Percentiles rank a stretch among this genome's conserved stretches.
These are phyloP conservation scores for Camponotus fellah DNA, from an alignment of 2,888 invertebrate genomes.

Conservation along the genomic window DNA sequence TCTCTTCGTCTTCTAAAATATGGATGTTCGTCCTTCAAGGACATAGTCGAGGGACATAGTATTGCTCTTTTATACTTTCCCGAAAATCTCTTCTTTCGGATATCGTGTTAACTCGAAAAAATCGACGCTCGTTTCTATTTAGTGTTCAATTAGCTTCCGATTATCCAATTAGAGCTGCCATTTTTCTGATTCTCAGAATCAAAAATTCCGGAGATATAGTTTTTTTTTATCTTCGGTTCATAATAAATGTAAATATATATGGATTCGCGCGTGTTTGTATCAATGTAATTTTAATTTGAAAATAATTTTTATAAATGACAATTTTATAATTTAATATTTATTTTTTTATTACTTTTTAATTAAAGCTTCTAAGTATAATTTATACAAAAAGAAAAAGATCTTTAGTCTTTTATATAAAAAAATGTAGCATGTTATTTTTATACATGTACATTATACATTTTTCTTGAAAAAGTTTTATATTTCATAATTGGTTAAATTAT, in stretches of 20 bases:
- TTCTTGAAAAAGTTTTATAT: not conserved
- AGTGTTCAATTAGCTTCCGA: slow-evolving; percentile 15
- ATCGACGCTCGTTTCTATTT: slow-evolving; percentile 19
- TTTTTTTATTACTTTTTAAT: slow-evolving; percentile 7
- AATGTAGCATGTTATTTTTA: not conserved
- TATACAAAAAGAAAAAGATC: not conserved
- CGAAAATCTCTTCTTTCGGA: not conserved
- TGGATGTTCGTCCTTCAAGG: not conserved
- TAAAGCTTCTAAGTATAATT: not conserved
- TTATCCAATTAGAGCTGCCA: slow-evolving; percentile 4
- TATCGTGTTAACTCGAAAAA: not conserved
- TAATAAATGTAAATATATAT: not conserved
- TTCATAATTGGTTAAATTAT: not conserved
- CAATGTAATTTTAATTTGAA: not conserved
- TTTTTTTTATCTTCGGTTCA: not conserved
- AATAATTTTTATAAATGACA: not conserved
- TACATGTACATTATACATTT: not conserved
- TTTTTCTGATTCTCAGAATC: not conserved
- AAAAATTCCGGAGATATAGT: not conserved
- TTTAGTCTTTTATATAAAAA: not conserved
- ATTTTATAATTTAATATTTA: not conserved
- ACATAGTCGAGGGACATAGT: not conserved
- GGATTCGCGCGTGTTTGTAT: not conserved
- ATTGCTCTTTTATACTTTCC: not conserved
- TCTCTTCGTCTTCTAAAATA: slow-evolving; percentile 8